Base-by-base conservation (phyloP, 2,888 invertebrate genomes). In the Acronicta alni region DNA sequence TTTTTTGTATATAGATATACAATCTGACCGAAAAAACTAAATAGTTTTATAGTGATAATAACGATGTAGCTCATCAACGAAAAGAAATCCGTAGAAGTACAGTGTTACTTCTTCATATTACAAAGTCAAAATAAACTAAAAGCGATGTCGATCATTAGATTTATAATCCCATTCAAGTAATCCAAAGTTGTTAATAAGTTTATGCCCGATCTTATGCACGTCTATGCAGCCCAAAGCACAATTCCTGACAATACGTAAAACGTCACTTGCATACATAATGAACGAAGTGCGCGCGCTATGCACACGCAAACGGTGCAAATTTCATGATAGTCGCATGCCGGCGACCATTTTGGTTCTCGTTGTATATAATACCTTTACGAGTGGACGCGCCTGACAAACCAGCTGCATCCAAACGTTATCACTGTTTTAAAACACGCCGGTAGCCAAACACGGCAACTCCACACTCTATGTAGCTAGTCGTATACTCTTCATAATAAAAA, bases 321-420 rank as follows among this genome's bases (percentile, higher is more conserved):
- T 83, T 81, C 79, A 83, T 69, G 77, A 80, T 74, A 71, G 72
- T 74, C 63, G 65, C 69, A 74, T 55, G 42, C 55, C 9, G 46
- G 44, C 57, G n/a, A 59, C 51, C 54, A 68, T 75, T 60, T 62
- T 75, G 44, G 41, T 39, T 56, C 49, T 39, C 42, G 32, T 39
- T 58, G 49, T 55, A 61, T 58, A 68, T 68, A 58, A 61, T 65
- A 65, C 57, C 60, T 72, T 68, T 67, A 68, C 63, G 69, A 72
- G 63, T 62, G 52, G 57, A 59, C 71, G 65, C 57, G 58, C 55
- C 65, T 72, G 66, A 72, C 70, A 68, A 68, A 72, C 70, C 52
- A 61, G 58, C 59, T 71, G 71, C 70, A 71, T 60, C 57, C 53
- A 68, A 62, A 63, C 56, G 60, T 56, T 72, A 76, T 72, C 55